Evolutionary conservation across 1,140 invertebrate species (phyloP), one percentile per base, ranked within the genome.

Genomic region (Caerostris darwini): DNA sequence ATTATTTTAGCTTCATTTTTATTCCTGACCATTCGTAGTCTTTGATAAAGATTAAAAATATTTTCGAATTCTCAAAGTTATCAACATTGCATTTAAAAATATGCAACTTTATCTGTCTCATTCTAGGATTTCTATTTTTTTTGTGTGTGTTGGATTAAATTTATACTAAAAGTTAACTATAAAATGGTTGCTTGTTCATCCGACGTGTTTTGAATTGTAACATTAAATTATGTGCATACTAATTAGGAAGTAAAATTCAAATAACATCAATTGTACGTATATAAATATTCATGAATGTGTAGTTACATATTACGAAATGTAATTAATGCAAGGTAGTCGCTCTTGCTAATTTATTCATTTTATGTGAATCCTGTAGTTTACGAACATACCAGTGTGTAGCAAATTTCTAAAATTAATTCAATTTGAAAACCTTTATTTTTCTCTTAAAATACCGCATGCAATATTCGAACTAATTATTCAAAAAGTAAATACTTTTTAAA

Each of bases 211-310:
- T 12, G n/a, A 53, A 77, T 3, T 53, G 12, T 50, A 77, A 10
- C 34, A 77, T 67, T 67, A 67, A 50, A 77, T 77, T 77, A 77
- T 77, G 50, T 77, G 71, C 71, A 77, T 77, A 77, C 34, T 50
- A 34, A 77, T 77, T 77, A 50, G 34, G 34, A 77, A 53, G 19
- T 8, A 53, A 34, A 50, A 77, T 77, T 77, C 34, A 77, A 77
- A 77, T 77, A 8, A 77, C 34, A 77, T 77, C 6, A 67, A 67
- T 17, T 67, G 14, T 67, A 14, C n/a, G 61, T 67, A 17, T n/a
- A 77, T 77, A 77, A 53, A 77, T 77, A 77, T 77, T 77, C 71
- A 77, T 77, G 19, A 34, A 50, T 1, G 34, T 77, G 19, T 77
- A 53, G 34, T 77, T 77, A 77, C 34, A 77, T 77, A 50, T 50